Evolutionary conservation across 2,888 invertebrate species (phyloP), one percentile per base, ranked within the genome.

Genomic region (Drosophila peninsularis): DNA sequence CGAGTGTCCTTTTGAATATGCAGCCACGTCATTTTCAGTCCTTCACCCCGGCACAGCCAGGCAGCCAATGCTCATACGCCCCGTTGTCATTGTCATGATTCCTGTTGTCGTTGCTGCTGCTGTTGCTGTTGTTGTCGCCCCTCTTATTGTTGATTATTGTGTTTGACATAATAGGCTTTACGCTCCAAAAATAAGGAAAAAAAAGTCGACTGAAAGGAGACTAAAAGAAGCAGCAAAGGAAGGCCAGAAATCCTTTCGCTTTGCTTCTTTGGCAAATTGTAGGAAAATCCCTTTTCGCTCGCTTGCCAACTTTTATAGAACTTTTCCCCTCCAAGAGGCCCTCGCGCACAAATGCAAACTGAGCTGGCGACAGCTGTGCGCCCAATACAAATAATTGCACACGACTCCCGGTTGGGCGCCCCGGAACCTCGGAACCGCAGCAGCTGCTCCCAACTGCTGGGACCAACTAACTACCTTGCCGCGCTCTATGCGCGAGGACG

Each of bases 101-200:
- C 27, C 32, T 24, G 36, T 39, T 56, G 60, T 37, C 57, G 60
- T 49, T 57, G 41, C 19, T 19, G 41, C 42, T 58, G 60, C 45
- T 60, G 74, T 60, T 58, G 60, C 52, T 60, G 74, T 60, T 70
- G 77, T 66, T 75, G 73, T 68, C 70, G 56, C 60, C 73, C 36
- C 53, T 72, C 70, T 72, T 63, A 67, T 82, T 86, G 85, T 86
- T 88, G 88, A 86, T 83, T 88, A 85, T 86, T 85, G 85, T 85
- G 85, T 88, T 88, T 88, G 88, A 86, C 88, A 80, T 85, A 85
- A 85, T 85, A 85, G 88, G 88, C 85, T 85, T 85, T 85, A 80
- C 84, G 87, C 85, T 86, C 78, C 76, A 85, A 88, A 86, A 88
- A 85, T 64, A 62, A 60, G 39, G 50, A 44, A 42, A 30, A 45